A percentile compares a stretch with the other conserved stretches of the same genome.
phyloP scores from a whole-genome alignment of 2,113 vertebrate genomes.

The Crocuta crocuta region DNA sequence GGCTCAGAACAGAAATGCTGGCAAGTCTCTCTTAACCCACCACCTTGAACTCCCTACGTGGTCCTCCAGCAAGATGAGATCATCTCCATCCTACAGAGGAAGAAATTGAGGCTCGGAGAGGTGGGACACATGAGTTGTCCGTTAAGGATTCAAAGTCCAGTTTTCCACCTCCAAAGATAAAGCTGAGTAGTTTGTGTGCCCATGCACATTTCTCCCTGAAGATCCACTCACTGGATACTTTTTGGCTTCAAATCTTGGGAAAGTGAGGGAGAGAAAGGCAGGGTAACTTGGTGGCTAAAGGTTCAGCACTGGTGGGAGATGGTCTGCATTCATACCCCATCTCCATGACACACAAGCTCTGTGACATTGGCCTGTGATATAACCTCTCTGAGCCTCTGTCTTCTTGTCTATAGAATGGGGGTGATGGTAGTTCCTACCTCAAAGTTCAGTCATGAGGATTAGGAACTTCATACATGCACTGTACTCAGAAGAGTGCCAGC shows the following conservation, averaged over 20 bases:
- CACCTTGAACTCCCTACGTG: neutral
- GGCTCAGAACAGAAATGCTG: neutral
- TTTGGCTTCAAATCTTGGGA: neutral
- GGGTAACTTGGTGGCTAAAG: neutral
- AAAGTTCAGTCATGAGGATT: neutral
- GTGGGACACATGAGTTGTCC: neutral
- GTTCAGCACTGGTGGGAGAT: neutral
- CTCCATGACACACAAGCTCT: neutral
- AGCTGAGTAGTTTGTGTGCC: neutral
- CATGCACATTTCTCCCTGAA: neutral
- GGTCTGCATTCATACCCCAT: neutral
- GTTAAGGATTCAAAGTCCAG: neutral
- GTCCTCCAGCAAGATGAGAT: neutral
- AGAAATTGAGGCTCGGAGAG: neutral
- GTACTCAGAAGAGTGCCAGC: neutral
- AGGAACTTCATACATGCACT: too few species aligned
- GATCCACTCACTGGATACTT: neutral
- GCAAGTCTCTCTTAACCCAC: neutral
- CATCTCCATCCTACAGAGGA: neutral
- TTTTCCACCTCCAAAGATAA: neutral
- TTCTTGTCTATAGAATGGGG: neutral
- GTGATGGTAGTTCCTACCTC: neutral
- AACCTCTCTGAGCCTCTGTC: neutral
- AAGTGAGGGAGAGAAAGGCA: neutral
- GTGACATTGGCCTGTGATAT: neutral